A percentile compares a stretch with the other conserved stretches of the same genome.
phyloP scores from a whole-genome alignment of 1,140 invertebrate genomes.

The Orchesella cincta region DNA sequence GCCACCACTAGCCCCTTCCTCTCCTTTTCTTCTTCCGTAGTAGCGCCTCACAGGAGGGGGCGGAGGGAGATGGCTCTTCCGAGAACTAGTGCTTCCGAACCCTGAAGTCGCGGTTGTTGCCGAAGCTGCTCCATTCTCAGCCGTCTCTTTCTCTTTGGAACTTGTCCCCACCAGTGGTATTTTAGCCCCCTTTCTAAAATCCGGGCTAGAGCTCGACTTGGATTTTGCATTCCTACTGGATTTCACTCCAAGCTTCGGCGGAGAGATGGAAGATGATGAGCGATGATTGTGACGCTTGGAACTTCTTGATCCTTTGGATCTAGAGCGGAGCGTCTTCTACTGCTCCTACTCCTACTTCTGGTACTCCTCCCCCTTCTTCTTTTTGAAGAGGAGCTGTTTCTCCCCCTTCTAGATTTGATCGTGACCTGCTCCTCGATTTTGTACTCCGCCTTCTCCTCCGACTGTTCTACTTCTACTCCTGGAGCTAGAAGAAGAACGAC shows the following conservation, averaged over 20 bases:
- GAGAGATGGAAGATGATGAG: constrained; percentile 7
- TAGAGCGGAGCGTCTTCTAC: neutral
- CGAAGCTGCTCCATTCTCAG: neutral
- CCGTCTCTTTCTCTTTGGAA: neutral
- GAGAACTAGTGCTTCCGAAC: neutral
- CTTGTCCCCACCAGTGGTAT: neutral
- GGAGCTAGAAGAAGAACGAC: neutral
- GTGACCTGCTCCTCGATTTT: constrained; percentile 45
- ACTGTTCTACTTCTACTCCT: constrained; percentile 26
- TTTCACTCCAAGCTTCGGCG: neutral
- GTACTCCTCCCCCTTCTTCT: constrained; percentile 28
- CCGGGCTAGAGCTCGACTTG: neutral
- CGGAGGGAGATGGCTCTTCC: constrained; percentile 5
- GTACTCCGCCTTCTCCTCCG: constrained; percentile 47
- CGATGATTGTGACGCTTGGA: constrained; percentile 3
- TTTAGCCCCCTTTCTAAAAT: neutral
- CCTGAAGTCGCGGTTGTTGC: neutral
- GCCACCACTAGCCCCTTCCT: constrained; percentile 15
- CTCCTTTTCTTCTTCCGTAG: constrained; percentile 34
- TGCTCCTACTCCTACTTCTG: neutral
- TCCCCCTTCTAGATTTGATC: constrained; percentile 8
- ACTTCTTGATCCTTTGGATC: neutral
- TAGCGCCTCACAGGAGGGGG: constrained; percentile 44
- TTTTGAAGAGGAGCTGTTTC: constrained; percentile 44
- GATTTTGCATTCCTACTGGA: neutral